Evolutionary conservation across 2,888 invertebrate genomes (phyloP).

Genomic region (Zelleria hepariella): DNA sequence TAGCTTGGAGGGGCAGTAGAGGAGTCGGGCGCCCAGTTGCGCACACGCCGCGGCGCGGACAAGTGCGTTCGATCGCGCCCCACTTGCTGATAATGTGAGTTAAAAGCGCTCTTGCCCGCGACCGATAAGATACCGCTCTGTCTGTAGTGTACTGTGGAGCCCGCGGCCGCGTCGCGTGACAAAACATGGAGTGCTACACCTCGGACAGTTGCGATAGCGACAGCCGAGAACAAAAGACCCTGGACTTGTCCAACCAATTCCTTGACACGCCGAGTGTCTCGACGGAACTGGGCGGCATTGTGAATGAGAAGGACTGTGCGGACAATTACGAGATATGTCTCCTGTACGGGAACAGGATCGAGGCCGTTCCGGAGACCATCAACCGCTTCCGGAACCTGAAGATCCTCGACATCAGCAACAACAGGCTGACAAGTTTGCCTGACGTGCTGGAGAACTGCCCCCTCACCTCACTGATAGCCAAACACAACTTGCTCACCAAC

Average conservation of each 20-base stretch:
- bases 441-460: constrained; percentile 83
- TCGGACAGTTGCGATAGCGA: constrained; percentile 89
- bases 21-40: constrained; percentile 40
- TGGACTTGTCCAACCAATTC: constrained; percentile 73
- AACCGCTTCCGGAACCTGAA: constrained; percentile 80
- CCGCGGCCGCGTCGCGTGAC: constrained; percentile 14
- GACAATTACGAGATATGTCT: constrained; percentile 80
- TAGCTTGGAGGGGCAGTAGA: not conserved
- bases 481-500: constrained; percentile 89
- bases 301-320: constrained; percentile 72
- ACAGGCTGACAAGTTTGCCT: constrained; percentile 82
- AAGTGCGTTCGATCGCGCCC: constrained; percentile 17
- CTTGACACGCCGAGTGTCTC: constrained; percentile 73
- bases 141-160: no score
- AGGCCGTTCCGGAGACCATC: constrained; percentile 75
- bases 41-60: constrained; percentile 48
- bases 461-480: constrained; percentile 84
- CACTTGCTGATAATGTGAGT: constrained; percentile 35
- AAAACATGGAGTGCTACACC: constrained; percentile 82
- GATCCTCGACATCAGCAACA: constrained; percentile 89
- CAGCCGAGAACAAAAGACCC: constrained; percentile 76
- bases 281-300: constrained; percentile 72
- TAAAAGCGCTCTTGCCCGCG: constrained; percentile 2
- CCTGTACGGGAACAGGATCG: constrained; percentile 89
- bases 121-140: not conserved